Evolutionary conservation across 2,797 vertebrate genomes (phyloP), one percentile per base, ranked within the genome.

Genomic region (Heliangelus exortis): DNA sequence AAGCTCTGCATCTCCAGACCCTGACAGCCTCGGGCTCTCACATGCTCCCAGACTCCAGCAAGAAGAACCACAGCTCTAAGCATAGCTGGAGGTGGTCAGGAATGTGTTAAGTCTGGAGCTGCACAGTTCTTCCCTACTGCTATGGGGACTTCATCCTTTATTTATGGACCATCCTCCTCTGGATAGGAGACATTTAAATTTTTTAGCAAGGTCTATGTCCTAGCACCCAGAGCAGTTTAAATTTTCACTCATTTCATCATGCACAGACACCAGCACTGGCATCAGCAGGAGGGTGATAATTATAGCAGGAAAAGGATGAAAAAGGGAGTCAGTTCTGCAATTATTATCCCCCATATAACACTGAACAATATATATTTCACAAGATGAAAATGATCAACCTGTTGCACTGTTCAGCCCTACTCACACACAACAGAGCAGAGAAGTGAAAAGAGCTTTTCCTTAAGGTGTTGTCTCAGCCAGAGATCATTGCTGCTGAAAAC

Each of bases 181-280:
- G 53, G 50, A 90, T 87, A 89, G 75, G 68, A 94, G 95, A 86
- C 71, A 34, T 85, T 54, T 97, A 86, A 96, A 96, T 96, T 96
- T 97, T 96, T 96, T 90, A 97, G 81, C 48, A 91, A 95, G 94
- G 93, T 86, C 96, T 68, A 58, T 76, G 83, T 91, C 92, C 89
- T 88, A 54, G 95, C 94, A 90, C 87, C 81, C 89, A 90, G 66
- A 47, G 75, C 83, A 65, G 72, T 92, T 96, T 79, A 96, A 93
- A 95, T 93, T 93, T 95, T 95, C 72, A 82, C 85, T 69, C 66
- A 1, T 83, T 93, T 90, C 76, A 86, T 96, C 94, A 83, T 39
- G 51, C 48, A 41, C 48, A 90, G 88, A 74, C 84, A 77, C 43
- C 0, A 0, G 80, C 22, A 1, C 61, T 62, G 66, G 66, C 92